Conservation (phyloP, 2,113 vertebrate genomes). For the Anhinga anhinga region DNA sequence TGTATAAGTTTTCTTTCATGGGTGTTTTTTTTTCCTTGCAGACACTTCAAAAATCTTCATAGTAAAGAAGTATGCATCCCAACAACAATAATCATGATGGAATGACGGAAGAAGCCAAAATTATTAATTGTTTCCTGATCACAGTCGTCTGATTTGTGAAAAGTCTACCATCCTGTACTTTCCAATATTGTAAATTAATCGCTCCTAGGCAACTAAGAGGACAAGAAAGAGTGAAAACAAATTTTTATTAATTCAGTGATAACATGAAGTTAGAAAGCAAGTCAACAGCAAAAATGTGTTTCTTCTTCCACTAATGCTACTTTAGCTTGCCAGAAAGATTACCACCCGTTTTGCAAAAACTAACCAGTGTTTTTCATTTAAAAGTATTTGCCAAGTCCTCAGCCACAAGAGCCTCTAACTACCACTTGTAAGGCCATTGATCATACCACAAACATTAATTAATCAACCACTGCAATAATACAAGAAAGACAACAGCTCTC, state of each 20-base stretch:
- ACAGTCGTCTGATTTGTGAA: background rate
- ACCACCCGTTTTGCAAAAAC: background rate
- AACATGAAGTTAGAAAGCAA: background rate
- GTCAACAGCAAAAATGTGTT: background rate
- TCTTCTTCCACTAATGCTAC: background rate
- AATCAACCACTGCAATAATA: background rate
- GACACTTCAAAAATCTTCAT: background rate
- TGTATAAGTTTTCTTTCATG: background rate
- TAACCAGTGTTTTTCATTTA: background rate
- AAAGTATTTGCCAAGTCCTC: background rate
- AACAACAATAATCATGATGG: background rate
- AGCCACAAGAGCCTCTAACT: constrained; percentile 20
- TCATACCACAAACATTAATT: constrained; percentile 18
- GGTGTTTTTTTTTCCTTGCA: background rate
- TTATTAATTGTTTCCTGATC: background rate
- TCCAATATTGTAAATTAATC: background rate
- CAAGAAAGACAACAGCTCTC: background rate
- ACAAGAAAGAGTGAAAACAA: background rate
- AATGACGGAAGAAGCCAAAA: background rate
- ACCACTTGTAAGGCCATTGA: background rate
- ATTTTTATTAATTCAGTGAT: background rate
- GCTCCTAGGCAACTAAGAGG: background rate
- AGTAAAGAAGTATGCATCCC: background rate
- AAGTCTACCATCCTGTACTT: background rate
- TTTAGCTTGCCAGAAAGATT: background rate